Evolutionary conservation across 1,140 invertebrate species (phyloP), one percentile per base, ranked within the genome.

Genomic region (Diabrotica virgifera): DNA sequence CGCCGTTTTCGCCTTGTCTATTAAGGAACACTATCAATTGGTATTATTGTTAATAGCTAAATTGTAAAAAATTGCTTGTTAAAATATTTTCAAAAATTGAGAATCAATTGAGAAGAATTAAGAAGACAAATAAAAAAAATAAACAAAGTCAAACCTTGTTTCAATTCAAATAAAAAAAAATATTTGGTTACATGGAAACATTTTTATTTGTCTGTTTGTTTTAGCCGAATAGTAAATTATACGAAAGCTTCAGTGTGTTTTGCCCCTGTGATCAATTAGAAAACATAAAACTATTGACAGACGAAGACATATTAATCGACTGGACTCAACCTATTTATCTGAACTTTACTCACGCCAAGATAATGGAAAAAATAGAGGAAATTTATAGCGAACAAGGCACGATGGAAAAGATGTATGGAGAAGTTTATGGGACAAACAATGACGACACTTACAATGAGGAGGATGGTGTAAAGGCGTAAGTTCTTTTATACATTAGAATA

Each of bases 201-300:
- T 46, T 46, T 46, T 46, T 46, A 24, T 24, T 24, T 24, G 24
- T 24, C 1, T 12, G n/a, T 69, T 65, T 74, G 38, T 83, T 84
- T 11, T 71, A 93, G 90, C 90, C 89, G 35, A 88, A 92, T 78
- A 87, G 86, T 73, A 82, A 84, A 79, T 78, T 89, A 64, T 91
- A 91, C 81, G 90, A 91, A 78, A 91, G 90, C 72, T 88, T 93
- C 72, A 89, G 88, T 61, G 88, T 91, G 63, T 93, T 92, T 80
- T 92, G 90, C 81, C 90, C 91, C 36, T 86, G 85, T 69, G 85
- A 89, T 74, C 84, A 86, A 65, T 80, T 90, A 64, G 88, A 92
- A 56, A 79, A 84, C 70, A 82, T 92, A 69, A 82, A 87, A 70
- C 77, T 91, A 63, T 74, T 93, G 69, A 84, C 85, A 58, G 84